Evolutionary conservation across 2,888 invertebrate genomes (phyloP), one percentile per base, ranked within the genome.

Genomic region (Heliconius sara): DNA sequence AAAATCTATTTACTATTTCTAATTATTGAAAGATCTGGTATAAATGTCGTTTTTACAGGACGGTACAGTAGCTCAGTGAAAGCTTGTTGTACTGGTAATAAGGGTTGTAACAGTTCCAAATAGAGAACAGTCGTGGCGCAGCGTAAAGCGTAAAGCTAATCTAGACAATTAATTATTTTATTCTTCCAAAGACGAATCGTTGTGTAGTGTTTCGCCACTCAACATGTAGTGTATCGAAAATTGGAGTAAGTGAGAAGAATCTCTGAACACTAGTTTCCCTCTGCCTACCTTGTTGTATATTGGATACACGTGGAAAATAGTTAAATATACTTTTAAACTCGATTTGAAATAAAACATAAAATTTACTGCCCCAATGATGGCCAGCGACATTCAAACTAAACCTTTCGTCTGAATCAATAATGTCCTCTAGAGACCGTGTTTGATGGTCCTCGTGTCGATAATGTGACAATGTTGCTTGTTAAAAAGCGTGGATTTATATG

Each of bases 321-420:
- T 68, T n/a, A 68, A n/a, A 25, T 3, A 68, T n/a, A n/a, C n/a
- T 43, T 68, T 43, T 13, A 13, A 68, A 68, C 39, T 68, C n/a
- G n/a, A n/a, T n/a, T n/a, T n/a, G n/a, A n/a, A n/a, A n/a, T 39
- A 43, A n/a, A 39, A 70, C 68, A 43, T 43, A 70, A 43, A 70
- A 70, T 43, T 43, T 70, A 43, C 13, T 43, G 43, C 25, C 16
- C n/a, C 13, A n/a, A 43, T 43, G 43, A 70, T 43, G 43, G 43
- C 68, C 39, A 43, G 68, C 7, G 43, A 70, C 43, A 43, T n/a
- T 70, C n/a, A 5, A 43, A n/a, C 43, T n/a, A 43, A 70, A 25
- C n/a, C 68, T 70, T 43, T n/a, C 34, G 68, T 39, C 39, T n/a
- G 39, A 70, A 70, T 43, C 43, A 70, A 70, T 70, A 70, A 70